Evolutionary conservation across 2,113 vertebrate species (phyloP), one percentile per base, ranked within the genome.

Genomic region (Scomber colias): DNA sequence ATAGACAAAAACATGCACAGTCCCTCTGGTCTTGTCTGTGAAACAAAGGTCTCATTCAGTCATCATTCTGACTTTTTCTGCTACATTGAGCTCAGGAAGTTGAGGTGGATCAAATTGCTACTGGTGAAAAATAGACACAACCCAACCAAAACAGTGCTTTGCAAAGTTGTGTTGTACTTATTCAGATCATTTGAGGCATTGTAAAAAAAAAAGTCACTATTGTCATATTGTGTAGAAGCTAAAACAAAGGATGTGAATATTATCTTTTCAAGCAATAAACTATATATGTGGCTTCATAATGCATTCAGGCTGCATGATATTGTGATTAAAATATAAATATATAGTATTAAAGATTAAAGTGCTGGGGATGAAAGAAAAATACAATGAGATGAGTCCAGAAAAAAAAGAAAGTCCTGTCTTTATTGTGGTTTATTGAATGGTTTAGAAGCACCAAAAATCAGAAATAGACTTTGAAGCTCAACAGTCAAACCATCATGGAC

Each of bases 11-110:
- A 71, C 49, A 69, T 64, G 66, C 79, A 75, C 3, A 15, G 5
- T 45, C 81, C 62, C 78, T 85, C 68, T 44, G 50, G 68, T 79
- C 55, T 5, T 27, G 21, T 31, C 11, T 57, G 51, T 11, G 11
- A 84, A 77, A 90, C 86, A 91, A 87, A 91, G 79, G 40, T 62
- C 50, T 82, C 75, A 57, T 89, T 91, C 85, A 0, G 59, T 15
- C 4, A 15, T 56, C 82, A 14, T 17, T 71, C 62, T 0, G 77
- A 84, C 69, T 40, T 40, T 79, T 61, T 75, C 40, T 35, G 48
- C 54, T 35, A 14, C 69, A 35, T 71, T 12, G 0, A 35, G 62
- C 81, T 76, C 44, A 1, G 53, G 56, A 81, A 70, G 86, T 61
- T 12, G 44, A 65, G 35, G 60, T 61, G 67, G 79, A 77, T 89